Base-by-base conservation (phyloP, 2,888 invertebrate genomes). In the Pogonocherus hispidulus region DNA sequence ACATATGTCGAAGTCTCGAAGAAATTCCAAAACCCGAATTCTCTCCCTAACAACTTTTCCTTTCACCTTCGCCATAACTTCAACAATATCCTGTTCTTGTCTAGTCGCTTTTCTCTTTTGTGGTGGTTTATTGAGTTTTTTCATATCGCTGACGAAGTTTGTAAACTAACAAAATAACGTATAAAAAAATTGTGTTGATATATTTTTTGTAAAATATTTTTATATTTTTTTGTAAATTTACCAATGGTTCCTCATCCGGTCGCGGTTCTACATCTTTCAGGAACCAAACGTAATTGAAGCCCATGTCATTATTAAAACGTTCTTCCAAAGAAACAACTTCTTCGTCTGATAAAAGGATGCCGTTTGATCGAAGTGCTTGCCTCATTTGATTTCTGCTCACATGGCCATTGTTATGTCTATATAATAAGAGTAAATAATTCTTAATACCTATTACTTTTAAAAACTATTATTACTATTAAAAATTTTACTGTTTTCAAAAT, bases 21-120 rank as follows among this genome's bases (percentile, higher is more conserved):
- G 85, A 83, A 93, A 93, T 79, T 92, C 90, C 37, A 88, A 84
- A 5, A 91, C 89, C 44, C 91, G 85, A 2, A 93, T 86, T 46
- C 92, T 88, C 72, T 92, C 92, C 44, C 91, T 88, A 0, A 92
- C 90, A 60, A 91, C 89, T 87, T 91, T 91, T 27, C 91, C 91
- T 84, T 93, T 94, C 74, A 92, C 90, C 84, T 92, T 92, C 16
- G 93, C 92, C 62, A 94, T 86, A 70, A 93, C 90, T 76, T 90
- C 87, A 47, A 92, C 90, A 72, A 94, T 91, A 80, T 92, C 90
- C 0, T 88, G 88, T 80, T 92, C 90, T 32, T 87, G 85, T 27
- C 83, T 78, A 18, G 80, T 77, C 0, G 83, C 75, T 63, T 80
- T 77, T 63, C 79, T 78, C 54, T 77, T 78, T 5, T 77, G 70